Percentiles rank a stretch among this genome's conserved stretches.
phyloP scores from a whole-genome alignment of 2,113 vertebrate genomes.

The Nycticorax nycticorax region DNA sequence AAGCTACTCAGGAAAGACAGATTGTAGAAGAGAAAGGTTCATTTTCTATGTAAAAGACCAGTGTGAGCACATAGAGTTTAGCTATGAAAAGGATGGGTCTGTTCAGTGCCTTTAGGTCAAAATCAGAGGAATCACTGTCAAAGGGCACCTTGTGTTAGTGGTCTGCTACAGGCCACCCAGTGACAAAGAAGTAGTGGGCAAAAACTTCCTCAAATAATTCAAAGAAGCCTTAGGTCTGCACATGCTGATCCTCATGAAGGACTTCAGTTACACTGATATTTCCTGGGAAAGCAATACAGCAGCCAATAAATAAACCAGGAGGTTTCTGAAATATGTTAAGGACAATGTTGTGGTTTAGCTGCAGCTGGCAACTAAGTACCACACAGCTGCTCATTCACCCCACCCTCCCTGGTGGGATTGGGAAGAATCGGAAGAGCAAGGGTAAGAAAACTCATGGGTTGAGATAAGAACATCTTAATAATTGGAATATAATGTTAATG shows the following conservation, averaged over 20 bases:
- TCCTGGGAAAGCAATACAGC: not conserved
- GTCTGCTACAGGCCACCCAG: not conserved
- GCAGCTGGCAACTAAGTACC: too few species aligned
- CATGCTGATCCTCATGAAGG: accelerated
- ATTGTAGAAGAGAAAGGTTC: not conserved
- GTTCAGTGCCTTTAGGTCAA: not conserved
- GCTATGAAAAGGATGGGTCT: not conserved
- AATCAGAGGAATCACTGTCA: not conserved
- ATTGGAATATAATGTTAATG: too few species aligned
- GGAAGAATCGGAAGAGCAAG: too few species aligned
- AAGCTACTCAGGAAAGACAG: not conserved
- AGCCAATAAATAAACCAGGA: not conserved
- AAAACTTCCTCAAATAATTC: not conserved
- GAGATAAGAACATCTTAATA: too few species aligned
- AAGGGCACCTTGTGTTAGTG: not conserved
- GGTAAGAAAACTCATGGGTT: too few species aligned
- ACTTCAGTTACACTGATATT: not conserved
- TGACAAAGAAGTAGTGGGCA: not conserved
- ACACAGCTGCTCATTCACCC: too few species aligned
- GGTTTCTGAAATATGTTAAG: not conserved
- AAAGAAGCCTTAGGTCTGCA: not conserved
- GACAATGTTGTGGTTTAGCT: too few species aligned
- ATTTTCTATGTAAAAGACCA: not conserved
- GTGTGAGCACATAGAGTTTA: not conserved
- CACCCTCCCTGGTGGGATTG: too few species aligned